Conservation (phyloP, 2,797 vertebrate species). For the Chrysocyon brachyurus region DNA sequence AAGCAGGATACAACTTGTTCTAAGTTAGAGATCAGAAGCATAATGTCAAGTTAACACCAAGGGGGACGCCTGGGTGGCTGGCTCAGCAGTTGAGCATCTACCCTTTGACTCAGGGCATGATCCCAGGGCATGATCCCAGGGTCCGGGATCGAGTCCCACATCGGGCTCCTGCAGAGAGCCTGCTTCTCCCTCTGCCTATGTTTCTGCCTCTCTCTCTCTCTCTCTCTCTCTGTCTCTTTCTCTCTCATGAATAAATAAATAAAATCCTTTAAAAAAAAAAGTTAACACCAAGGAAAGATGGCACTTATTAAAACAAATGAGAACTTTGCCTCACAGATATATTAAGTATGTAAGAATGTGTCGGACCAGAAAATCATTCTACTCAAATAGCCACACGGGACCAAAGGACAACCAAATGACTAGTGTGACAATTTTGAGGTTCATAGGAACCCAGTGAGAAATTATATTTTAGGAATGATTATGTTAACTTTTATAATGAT, state of each 20-base stretch:
- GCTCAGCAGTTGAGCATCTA: too few species aligned
- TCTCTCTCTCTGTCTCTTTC: too few species aligned
- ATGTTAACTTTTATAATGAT: background rate
- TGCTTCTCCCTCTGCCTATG: too few species aligned
- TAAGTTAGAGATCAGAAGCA: constrained; percentile 12
- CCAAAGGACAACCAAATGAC: background rate
- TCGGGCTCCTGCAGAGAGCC: too few species aligned
- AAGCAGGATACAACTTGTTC: background rate
- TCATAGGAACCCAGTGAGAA: background rate
- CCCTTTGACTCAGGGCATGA: too few species aligned
- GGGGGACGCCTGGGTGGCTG: background rate
- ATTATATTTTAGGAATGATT: background rate
- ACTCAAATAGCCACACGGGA: background rate
- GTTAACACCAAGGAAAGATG: background rate
- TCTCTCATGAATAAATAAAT: too few species aligned
- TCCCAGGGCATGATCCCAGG: too few species aligned
- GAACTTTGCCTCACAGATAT: constrained; percentile 23
- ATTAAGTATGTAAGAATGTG: constrained; percentile 2
- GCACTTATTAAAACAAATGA: background rate
- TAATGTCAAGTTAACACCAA: background rate
- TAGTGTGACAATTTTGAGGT: background rate
- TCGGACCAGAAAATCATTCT: constrained; percentile 55
- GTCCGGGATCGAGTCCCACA: too few species aligned
- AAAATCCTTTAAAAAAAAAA: background rate
- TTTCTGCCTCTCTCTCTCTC: too few species aligned